Conservation (phyloP, 2,888 invertebrate genomes). For the Rhimphoctona megacephalus region DNA sequence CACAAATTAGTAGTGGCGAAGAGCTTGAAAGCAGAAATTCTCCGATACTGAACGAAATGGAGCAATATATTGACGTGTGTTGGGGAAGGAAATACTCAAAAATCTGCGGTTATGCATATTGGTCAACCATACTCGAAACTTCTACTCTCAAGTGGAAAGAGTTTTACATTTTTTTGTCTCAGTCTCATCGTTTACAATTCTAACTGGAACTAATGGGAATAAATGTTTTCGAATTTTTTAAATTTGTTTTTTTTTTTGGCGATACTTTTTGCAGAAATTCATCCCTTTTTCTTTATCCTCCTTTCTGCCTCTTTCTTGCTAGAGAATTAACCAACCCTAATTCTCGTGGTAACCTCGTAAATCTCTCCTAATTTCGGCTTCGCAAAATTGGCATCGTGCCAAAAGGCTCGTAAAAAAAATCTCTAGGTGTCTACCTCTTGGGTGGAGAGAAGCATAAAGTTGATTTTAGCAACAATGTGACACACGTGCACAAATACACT, state of each 20-base stretch:
- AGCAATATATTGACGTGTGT: background rate
- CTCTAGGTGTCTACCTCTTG: background rate
- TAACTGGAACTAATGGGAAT: no score
- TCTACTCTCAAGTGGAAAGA: no score
- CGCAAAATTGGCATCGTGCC: constrained; percentile 73
- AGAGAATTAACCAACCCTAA: constrained; percentile 74
- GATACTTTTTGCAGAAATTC: background rate
- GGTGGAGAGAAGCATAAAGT: background rate
- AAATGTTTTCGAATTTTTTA: no score
- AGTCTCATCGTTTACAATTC: no score
- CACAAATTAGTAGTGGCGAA: background rate
- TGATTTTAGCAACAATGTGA: constrained; percentile 24
- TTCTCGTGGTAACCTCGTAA: constrained; percentile 75
- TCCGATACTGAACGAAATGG: background rate
- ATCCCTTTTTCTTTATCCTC: no score
- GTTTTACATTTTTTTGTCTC: no score
- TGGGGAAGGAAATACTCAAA: background rate
- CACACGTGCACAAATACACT: constrained; percentile 13
- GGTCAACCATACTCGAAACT: no score
- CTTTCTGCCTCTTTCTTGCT: background rate
- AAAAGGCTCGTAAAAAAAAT: constrained; percentile 63
- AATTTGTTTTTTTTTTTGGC: background rate
- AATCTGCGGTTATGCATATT: background rate
- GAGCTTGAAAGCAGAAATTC: background rate
- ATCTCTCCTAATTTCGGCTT: constrained; percentile 76